Evolutionary conservation across 1,140 invertebrate genomes (phyloP).

Genomic region (Hesperophylax magnus): DNA sequence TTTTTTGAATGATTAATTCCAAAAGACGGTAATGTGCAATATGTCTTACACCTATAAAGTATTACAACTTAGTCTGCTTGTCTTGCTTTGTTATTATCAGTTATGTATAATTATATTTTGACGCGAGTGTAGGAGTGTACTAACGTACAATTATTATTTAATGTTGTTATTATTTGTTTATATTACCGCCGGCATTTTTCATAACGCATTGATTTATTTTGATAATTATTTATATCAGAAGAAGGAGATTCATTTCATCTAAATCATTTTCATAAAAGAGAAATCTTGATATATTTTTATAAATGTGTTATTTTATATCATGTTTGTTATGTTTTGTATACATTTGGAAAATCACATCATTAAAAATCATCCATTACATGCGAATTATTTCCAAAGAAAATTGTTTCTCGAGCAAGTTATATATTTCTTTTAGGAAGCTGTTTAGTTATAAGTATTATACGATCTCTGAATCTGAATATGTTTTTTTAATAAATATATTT

Average conservation of each 20-base stretch:
- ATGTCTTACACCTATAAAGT: constrained; percentile 6
- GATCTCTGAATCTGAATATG: constrained; percentile 18
- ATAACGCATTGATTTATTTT: neutral
- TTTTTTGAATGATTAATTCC: too few relatives aligned
- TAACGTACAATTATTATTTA: constrained; percentile 1
- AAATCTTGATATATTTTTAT: too few relatives aligned
- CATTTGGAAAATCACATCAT: too few relatives aligned
- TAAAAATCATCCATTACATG: too few relatives aligned
- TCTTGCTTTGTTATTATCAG: neutral
- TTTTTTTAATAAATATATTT: constrained; percentile 27
- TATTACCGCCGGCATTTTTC: constrained; percentile 1
- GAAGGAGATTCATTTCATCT: too few relatives aligned
- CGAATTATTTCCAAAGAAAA: constrained; percentile 20
- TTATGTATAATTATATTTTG: neutral
- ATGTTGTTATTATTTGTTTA: constrained; percentile 12
- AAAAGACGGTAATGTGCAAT: constrained; percentile 3
- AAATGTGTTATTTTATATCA: too few relatives aligned
- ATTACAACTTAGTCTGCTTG: constrained; percentile 7
- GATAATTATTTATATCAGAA: neutral
- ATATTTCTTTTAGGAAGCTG: constrained; percentile 7
- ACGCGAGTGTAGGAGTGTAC: neutral
- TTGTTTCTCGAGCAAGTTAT: constrained; percentile 6
- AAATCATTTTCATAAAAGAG: too few relatives aligned
- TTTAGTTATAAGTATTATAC: constrained; percentile 24
- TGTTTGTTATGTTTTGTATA: too few relatives aligned